Base-by-base conservation (phyloP, 2,113 vertebrate species). In the Anas platyrhynchos region DNA sequence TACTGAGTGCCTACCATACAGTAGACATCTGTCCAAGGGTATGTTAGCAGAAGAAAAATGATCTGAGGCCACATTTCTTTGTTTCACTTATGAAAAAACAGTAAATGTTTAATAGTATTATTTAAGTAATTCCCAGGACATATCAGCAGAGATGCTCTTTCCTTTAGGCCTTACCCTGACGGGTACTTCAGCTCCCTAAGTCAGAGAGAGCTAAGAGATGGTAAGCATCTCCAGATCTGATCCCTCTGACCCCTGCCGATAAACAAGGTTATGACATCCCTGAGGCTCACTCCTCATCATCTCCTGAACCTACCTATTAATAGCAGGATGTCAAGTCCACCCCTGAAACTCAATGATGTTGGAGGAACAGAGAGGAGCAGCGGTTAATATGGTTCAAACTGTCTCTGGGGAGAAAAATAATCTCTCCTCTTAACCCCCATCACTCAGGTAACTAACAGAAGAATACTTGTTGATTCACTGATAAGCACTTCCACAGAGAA, bases 91-190 rank as follows among this genome's bases (percentile, higher is more conserved):
- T 8, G 34, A 25, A 21, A 54, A 54, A 66, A 38, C 9, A 21
- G 25, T 65, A 46, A 84, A 63, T 72, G 71, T 43, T 86, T 71
- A 75, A 67, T 26, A 43, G 27, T 11, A 84, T 72, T 88, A 78
- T 76, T 95, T 68, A 69, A 93, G 69, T 32, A 87, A 88, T 63
- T 86, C 31, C n/a, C 88, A 83, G n/a, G 59, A 89, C 58, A 91
- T 84, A 76, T 68, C 16, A 61, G 46, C 26, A 73, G 32, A 93
- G 48, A 26, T 26, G 22, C 21, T 73, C 31, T 43, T 78, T 79
- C 63, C 73, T 92, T 79, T 21, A 62, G 43, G 66, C 29, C 52
- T 91, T 41, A 78, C 46, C 22, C 46, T 56, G 38, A 90, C 7
- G 15, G 27, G 23, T 86, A 50, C 12, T 91, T 80, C 18, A 76